A percentile compares a stretch with the other conserved stretches of the same genome.
Conservation (phyloP, 2,888 invertebrate genomes). For the Scelioninae gen. 2 region DNA sequence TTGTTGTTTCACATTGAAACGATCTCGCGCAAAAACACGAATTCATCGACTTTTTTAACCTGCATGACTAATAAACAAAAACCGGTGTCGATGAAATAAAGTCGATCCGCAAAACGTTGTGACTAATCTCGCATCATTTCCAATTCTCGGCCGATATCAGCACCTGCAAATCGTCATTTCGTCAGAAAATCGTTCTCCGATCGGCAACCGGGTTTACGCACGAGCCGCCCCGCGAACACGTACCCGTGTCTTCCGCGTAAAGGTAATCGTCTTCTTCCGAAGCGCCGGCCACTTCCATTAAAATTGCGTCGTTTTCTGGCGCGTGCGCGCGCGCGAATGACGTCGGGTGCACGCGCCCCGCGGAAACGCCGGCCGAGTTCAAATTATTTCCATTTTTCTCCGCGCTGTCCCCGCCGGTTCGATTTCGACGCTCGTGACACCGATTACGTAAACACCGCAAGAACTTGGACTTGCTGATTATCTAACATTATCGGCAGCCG, state of each 20-base stretch:
- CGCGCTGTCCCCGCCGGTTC: conserved; percentile 13
- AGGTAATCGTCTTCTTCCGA: conserved; percentile 20
- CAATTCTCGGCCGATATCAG: conserved; percentile 11
- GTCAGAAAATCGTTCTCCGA: conserved; percentile 11
- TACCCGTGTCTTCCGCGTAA: conserved; percentile 23
- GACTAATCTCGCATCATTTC: conserved; percentile 11
- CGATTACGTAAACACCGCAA: conserved; percentile 29
- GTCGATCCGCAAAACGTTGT: no score
- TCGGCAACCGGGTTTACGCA: conserved; percentile 28
- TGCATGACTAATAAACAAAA: no score
- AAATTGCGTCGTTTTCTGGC: conserved; percentile 34
- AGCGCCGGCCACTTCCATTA: neutral
- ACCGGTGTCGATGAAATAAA: neutral
- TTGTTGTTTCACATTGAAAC: no score
- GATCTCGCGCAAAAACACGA: no score
- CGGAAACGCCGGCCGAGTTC: conserved; percentile 7
- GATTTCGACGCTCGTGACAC: conserved; percentile 38
- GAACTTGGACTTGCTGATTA: conserved; percentile 46
- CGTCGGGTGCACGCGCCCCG: conserved; percentile 17
- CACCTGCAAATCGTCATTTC: neutral
- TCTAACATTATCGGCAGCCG: conserved; percentile 42
- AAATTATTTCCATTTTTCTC: conserved; percentile 8
- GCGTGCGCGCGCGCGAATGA: conserved; percentile 13
- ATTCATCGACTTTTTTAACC: no score
- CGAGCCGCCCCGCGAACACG: conserved; percentile 10